Percentiles rank a stretch among this genome's conserved stretches.
Conservation (phyloP, 2,888 invertebrate species). For the Carabus problematicus region DNA sequence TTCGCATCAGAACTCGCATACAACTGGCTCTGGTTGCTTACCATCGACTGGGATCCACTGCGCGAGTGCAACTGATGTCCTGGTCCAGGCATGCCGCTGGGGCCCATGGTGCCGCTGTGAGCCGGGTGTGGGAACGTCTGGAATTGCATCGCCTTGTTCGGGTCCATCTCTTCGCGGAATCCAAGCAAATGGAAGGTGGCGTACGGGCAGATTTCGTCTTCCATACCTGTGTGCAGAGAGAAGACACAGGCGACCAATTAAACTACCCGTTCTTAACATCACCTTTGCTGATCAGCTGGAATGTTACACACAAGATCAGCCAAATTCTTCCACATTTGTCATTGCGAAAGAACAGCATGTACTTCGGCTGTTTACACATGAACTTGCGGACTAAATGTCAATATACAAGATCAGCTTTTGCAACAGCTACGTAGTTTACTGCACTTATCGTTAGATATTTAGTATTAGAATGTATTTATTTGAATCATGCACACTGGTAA, state of each 20-base stretch:
- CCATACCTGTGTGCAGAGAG: conserved; percentile 74
- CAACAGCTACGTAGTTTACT: too few relatives aligned
- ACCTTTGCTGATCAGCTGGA: too few relatives aligned
- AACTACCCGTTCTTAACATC: background rate
- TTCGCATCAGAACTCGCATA: too few relatives aligned
- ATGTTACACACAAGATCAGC: too few relatives aligned
- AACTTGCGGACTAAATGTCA: too few relatives aligned
- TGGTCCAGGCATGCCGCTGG: conserved; percentile 72
- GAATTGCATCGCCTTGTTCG: conserved; percentile 88
- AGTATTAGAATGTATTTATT: too few relatives aligned
- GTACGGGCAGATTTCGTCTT: conserved; percentile 96
- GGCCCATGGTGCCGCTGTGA: conserved; percentile 84
- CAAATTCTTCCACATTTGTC: too few relatives aligned
- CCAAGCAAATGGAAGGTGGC: conserved; percentile 95
- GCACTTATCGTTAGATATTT: too few relatives aligned
- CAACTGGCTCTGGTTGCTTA: conserved; percentile 50
- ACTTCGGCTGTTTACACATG: too few relatives aligned
- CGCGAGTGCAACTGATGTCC: conserved; percentile 82
- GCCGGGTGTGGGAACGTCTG: conserved; percentile 84
- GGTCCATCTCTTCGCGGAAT: conserved; percentile 96
- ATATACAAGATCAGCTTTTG: too few relatives aligned
- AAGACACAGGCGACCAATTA: background rate
- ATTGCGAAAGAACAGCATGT: too few relatives aligned
- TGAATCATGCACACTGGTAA: too few relatives aligned
- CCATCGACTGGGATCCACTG: conserved; percentile 90